These are phyloP conservation scores for Geococcyx californianus DNA, from an alignment of 2,113 vertebrate species.

Conservation along the genomic window DNA sequence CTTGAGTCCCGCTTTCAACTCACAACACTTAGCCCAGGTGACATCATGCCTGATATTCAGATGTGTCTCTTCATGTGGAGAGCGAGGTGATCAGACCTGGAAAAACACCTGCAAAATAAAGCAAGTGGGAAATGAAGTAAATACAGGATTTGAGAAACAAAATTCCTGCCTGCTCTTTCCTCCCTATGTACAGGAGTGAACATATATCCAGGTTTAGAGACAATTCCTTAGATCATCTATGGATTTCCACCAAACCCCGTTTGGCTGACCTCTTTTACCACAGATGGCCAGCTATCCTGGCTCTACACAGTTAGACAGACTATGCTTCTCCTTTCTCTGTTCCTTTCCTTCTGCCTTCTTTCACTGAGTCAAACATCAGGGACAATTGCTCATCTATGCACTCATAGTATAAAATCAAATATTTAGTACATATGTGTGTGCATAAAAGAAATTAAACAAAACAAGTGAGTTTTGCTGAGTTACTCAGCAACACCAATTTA, in stretches of 20 bases:
- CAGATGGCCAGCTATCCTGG: not conserved
- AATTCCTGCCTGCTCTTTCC: not conserved
- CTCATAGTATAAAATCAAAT: not conserved
- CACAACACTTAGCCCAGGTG: constrained; percentile 58
- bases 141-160: not conserved
- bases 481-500: not conserved
- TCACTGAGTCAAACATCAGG: not conserved
- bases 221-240: not conserved
- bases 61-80: constrained; percentile 99
- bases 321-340: not conserved
- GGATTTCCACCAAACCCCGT: not conserved
- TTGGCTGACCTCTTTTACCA: not conserved
- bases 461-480: not conserved
- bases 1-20: constrained; percentile 70
- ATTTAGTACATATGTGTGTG: not conserved
- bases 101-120: constrained; percentile 91
- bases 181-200: not conserved
- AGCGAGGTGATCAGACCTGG: constrained; percentile 95
- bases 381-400: not conserved
- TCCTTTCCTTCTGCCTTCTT: not conserved
- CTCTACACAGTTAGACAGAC: not conserved
- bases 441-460: not conserved
- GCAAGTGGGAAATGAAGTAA: constrained; percentile 23
- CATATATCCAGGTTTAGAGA: not conserved
- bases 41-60: constrained; percentile 71